These are phyloP conservation scores for Trichacis sp. DNA, from an alignment of 2,888 invertebrate species.

Conservation along the genomic window DNA sequence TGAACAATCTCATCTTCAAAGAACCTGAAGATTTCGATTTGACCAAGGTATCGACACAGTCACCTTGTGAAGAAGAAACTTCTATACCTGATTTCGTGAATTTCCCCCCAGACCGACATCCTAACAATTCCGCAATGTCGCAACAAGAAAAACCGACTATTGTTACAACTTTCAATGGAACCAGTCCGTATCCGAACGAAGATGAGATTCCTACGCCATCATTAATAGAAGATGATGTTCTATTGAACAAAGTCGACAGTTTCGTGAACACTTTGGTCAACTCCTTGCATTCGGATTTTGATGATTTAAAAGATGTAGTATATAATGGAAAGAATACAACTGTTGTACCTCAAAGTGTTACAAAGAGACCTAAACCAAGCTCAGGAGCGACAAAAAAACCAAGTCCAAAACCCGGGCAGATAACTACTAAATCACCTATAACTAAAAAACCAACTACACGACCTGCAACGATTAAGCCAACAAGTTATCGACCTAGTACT, in stretches of 20 bases:
- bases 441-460: slow-evolving; percentile 53
- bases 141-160: slow-evolving; percentile 66
- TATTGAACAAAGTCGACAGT: slow-evolving; percentile 84
- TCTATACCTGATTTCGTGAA: slow-evolving; percentile 78
- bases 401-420: slow-evolving; percentile 40
- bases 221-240: slow-evolving; percentile 80
- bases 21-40: slow-evolving; percentile 17
- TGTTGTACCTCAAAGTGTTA: slow-evolving; percentile 45
- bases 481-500: slow-evolving; percentile 56
- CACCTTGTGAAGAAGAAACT: slow-evolving; percentile 73
- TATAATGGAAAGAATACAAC: slow-evolving; percentile 70
- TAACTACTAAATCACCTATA: slow-evolving; percentile 48
- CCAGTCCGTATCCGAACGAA: slow-evolving; percentile 70
- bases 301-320: slow-evolving; percentile 83
- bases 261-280: slow-evolving; percentile 88
- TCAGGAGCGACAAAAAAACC: slow-evolving; percentile 59
- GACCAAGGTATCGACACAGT: slow-evolving; percentile 29
- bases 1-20: slow-evolving; percentile 40
- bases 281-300: slow-evolving; percentile 85
- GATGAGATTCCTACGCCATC: slow-evolving; percentile 82
- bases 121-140: slow-evolving; percentile 77
- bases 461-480: slow-evolving; percentile 59
- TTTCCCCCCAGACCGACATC: slow-evolving; percentile 88
- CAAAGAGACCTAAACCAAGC: slow-evolving; percentile 53
- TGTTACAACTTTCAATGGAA: slow-evolving; percentile 68